Evolutionary conservation across 2,797 vertebrate genomes (phyloP).

Genomic region (Calcarius lapponicus): DNA sequence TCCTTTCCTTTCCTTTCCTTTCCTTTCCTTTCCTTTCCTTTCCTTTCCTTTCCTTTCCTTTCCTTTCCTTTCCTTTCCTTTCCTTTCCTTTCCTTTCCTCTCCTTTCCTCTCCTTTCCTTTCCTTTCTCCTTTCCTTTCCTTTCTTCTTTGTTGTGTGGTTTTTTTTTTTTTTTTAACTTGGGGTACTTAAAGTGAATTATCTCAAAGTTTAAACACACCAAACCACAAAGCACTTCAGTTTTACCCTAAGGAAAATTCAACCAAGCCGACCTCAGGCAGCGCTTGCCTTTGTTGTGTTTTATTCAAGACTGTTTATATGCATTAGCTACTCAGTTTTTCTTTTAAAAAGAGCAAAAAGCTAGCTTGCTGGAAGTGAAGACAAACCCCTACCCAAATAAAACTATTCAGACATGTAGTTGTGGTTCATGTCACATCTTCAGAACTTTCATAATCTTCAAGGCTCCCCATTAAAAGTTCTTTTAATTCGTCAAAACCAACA

Average conservation of each 20-base stretch:
- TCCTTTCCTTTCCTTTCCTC: too few relatives aligned
- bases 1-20: neutral
- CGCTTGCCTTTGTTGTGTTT: neutral
- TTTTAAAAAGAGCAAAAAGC: neutral
- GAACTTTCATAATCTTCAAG: neutral
- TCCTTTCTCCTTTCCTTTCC: too few relatives aligned
- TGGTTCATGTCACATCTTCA: neutral
- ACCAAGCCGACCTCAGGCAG: neutral
- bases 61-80: neutral
- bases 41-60: too few relatives aligned
- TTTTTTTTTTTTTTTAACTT: neutral
- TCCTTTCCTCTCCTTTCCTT: too few relatives aligned
- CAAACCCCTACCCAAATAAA: neutral
- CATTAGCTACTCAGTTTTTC: neutral
- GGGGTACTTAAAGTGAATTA: neutral
- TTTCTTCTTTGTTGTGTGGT: too few relatives aligned
- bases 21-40: too few relatives aligned
- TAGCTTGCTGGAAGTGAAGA: neutral
- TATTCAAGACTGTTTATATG: neutral
- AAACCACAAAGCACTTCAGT: neutral
- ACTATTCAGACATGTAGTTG: neutral
- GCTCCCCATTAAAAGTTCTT: neutral
- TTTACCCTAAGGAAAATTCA: neutral
- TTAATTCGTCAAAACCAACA: conserved; percentile 1
- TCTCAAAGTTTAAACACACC: neutral